Conservation (phyloP, 2,113 vertebrate species). For the Hemichromis elongatus region DNA sequence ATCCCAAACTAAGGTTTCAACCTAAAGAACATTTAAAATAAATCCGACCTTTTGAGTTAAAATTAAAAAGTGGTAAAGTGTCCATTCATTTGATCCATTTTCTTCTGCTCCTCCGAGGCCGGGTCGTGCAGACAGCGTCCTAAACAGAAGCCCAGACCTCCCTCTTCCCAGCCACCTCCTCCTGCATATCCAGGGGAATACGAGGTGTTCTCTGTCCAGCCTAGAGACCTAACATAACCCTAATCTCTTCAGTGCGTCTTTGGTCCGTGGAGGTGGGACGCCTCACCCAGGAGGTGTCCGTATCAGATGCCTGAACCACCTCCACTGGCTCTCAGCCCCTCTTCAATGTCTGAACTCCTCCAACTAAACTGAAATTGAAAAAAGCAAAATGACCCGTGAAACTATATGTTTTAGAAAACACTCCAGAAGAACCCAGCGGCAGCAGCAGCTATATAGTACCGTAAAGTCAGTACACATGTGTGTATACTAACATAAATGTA, state of each 20-base stretch:
- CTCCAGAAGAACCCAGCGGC: rapidly evolving
- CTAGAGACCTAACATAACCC: neutral
- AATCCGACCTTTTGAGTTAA: too few relatives aligned
- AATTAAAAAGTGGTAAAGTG: neutral
- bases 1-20: neutral
- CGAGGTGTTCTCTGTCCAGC: neutral
- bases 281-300: neutral
- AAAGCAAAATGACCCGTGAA: rapidly evolving
- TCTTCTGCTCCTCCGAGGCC: neutral
- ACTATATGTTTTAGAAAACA: neutral
- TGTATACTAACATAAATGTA: neutral
- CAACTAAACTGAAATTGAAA: neutral
- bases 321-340: neutral
- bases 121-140: rapidly evolving
- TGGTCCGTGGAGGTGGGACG: too few relatives aligned
- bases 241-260: neutral
- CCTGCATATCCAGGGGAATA: neutral
- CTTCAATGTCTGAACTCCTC: neutral
- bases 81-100: neutral
- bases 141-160: neutral
- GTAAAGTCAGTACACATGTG: neutral
- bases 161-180: neutral
- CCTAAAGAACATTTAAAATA: neutral
- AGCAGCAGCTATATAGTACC: rapidly evolving
- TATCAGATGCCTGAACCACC: neutral